Evolutionary conservation across 2,888 invertebrate genomes (phyloP).

Genomic region (Rhamnusium bicolor): DNA sequence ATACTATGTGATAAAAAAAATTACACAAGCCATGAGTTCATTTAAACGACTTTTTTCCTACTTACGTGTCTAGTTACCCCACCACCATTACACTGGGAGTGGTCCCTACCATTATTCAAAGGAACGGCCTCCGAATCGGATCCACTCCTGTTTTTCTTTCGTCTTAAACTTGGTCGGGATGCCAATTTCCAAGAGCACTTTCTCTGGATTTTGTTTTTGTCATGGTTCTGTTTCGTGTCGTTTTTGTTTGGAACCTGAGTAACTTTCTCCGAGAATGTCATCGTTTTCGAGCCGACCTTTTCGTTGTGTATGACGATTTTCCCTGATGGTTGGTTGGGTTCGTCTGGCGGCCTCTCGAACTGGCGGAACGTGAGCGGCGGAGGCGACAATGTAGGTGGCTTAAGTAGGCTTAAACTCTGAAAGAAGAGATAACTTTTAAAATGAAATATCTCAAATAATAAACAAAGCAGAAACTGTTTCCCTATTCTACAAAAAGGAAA

Average conservation of each 20-base stretch:
- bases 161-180: constrained; percentile 81
- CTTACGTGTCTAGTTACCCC: constrained; percentile 69
- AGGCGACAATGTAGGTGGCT: constrained; percentile 74
- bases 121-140: constrained; percentile 77
- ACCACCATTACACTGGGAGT: constrained; percentile 81
- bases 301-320: constrained; percentile 70
- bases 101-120: constrained; percentile 82
- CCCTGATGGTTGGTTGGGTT: constrained; percentile 56
- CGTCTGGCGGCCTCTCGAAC: constrained; percentile 65
- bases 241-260: constrained; percentile 45
- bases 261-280: constrained; percentile 69
- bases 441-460: no score
- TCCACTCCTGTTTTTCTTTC: constrained; percentile 76
- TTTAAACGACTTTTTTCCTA: not conserved
- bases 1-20: not conserved
- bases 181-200: constrained; percentile 83
- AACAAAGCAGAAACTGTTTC: no score
- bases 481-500: no score
- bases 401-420: constrained; percentile 76
- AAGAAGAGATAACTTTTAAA: not conserved
- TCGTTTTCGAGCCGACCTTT: constrained; percentile 67
- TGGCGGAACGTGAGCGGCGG: constrained; percentile 67
- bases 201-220: constrained; percentile 75
- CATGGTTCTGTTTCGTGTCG: constrained; percentile 56
- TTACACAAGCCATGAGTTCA: not conserved